Evolutionary conservation across 2,888 invertebrate species (phyloP).

Genomic region (Lypha dubia): DNA sequence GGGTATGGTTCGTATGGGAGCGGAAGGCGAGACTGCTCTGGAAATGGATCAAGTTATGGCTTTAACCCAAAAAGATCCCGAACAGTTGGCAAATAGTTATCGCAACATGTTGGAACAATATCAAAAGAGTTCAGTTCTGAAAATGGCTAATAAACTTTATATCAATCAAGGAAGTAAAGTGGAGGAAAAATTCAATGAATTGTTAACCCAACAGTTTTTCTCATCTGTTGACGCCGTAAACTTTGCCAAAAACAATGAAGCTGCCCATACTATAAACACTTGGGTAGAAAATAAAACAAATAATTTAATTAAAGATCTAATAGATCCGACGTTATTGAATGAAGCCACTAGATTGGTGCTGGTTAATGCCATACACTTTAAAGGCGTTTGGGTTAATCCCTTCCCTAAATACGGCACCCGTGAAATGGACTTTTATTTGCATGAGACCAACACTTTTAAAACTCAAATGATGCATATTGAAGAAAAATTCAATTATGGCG

Average conservation of each 20-base stretch:
- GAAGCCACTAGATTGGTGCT: conserved; percentile 86
- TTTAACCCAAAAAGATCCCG: conserved; percentile 81
- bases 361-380: conserved; percentile 86
- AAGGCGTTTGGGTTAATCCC: conserved; percentile 89
- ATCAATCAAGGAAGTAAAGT: conserved; percentile 85
- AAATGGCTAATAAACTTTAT: conserved; percentile 85
- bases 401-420: conserved; percentile 84
- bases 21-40: conserved; percentile 86
- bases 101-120: conserved; percentile 76
- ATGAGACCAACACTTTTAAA: neutral
- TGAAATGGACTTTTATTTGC: neutral
- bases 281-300: conserved; percentile 93
- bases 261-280: conserved; percentile 87
- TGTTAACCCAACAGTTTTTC: conserved; percentile 86
- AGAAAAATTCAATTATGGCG: neutral
- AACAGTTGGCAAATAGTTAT: conserved; percentile 77
- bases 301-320: conserved; percentile 91
- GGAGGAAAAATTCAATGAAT: conserved; percentile 85
- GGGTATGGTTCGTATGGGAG: conserved; percentile 89
- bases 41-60: conserved; percentile 86
- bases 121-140: conserved; percentile 75
- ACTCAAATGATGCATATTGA: neutral
- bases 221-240: conserved; percentile 87
- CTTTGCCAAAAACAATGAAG: conserved; percentile 84
- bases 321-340: conserved; percentile 84